Conservation (phyloP, 2,113 vertebrate species). For the Corvus moneduloides region DNA sequence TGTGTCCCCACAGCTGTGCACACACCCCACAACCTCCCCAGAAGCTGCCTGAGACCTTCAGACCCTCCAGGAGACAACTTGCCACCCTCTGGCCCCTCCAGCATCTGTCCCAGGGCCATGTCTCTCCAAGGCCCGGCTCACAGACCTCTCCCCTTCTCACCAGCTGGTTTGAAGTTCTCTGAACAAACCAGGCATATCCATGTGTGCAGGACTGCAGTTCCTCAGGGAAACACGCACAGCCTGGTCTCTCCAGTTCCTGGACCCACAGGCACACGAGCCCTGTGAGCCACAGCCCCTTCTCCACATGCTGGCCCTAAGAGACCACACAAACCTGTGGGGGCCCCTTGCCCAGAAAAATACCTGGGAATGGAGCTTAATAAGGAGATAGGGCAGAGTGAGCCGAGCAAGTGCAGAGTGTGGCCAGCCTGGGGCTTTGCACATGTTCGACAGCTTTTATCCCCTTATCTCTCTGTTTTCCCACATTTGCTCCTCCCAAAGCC, state of each 20-base stretch:
- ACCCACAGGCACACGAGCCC: neutral
- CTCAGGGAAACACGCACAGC: neutral
- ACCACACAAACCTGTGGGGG: neutral
- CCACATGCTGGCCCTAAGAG: neutral
- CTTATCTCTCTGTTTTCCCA: neutral
- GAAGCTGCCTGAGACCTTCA: neutral
- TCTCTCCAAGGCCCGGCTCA: neutral
- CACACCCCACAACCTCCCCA: neutral
- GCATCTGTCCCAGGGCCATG: neutral
- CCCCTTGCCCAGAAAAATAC: neutral
- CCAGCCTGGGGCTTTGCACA: neutral
- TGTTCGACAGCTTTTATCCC: neutral
- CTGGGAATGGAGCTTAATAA: neutral
- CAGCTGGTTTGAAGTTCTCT: neutral
- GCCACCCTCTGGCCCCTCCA: neutral
- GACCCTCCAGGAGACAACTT: neutral
- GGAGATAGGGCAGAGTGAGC: neutral
- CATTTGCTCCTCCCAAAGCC: neutral
- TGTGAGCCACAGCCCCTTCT: neutral
- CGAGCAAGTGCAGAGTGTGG: accelerated
- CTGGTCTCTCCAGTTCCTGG: neutral
- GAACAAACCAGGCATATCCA: neutral
- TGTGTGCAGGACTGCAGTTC: accelerated
- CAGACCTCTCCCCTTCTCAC: neutral
- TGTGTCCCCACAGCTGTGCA: neutral